Conservation (phyloP, 1,140 invertebrate genomes). For the Ceratina calcarata region DNA sequence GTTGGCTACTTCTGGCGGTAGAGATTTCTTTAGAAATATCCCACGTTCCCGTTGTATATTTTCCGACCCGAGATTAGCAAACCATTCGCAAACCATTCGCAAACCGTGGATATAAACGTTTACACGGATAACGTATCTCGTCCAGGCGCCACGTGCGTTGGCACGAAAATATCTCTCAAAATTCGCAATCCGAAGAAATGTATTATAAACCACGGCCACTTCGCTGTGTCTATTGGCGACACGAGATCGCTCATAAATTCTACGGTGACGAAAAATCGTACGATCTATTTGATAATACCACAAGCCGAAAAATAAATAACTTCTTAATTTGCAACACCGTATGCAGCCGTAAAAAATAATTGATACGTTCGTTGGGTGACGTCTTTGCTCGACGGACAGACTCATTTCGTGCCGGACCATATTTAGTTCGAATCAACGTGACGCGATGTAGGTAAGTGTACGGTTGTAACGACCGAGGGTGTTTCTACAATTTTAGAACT, state of each 20-base stretch:
- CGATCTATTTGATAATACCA: too few species aligned
- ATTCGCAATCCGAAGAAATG: constrained; percentile 12
- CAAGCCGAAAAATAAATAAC: too few species aligned
- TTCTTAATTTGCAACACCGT: background rate
- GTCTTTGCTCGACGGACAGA: background rate
- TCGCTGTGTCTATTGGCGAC: background rate
- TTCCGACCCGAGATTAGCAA: constrained; percentile 28
- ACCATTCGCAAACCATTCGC: constrained; percentile 9
- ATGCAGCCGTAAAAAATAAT: background rate
- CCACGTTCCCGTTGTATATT: constrained; percentile 14
- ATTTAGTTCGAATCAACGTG: constrained; percentile 16
- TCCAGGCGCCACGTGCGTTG: constrained; percentile 19
- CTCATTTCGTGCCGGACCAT: background rate
- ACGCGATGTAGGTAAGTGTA: constrained; percentile 4
- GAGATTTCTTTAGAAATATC: constrained; percentile 1
- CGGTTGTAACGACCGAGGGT: constrained; percentile 15
- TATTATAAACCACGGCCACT: constrained; percentile 9
- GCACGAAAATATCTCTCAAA: constrained; percentile 30
- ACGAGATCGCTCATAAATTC: background rate
- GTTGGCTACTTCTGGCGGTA: background rate
- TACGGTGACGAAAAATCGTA: background rate
- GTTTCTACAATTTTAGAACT: constrained; percentile 56
- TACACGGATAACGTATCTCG: constrained; percentile 24
- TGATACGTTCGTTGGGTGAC: background rate
- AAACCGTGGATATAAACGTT: constrained; percentile 20